Conservation (phyloP, 2,113 vertebrate genomes). For the Antechinus flavipes region DNA sequence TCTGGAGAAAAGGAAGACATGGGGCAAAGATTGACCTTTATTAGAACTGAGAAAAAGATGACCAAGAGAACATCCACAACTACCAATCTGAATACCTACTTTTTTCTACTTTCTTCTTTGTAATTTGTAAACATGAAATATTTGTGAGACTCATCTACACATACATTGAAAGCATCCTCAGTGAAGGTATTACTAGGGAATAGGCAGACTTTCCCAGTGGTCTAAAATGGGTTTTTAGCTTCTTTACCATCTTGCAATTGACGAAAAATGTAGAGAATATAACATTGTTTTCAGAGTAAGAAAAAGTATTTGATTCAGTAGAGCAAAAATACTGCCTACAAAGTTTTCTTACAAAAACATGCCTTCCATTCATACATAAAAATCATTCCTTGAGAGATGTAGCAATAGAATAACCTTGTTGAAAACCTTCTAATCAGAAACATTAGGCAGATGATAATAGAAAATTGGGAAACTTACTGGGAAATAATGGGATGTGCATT, state of each 20-base stretch:
- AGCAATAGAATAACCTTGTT: neutral
- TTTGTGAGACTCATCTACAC: neutral
- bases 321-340: neutral
- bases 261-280: neutral
- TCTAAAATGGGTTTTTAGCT: no score
- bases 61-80: neutral
- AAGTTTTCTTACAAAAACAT: neutral
- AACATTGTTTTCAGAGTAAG: neutral
- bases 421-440: neutral
- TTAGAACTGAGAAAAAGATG: neutral
- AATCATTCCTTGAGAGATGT: neutral
- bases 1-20: neutral
- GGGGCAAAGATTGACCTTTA: neutral
- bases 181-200: no score
- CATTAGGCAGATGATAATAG: neutral
- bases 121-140: neutral
- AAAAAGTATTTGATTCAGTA: neutral
- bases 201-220: no score
- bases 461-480: neutral
- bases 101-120: neutral
- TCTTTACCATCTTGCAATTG: neutral
- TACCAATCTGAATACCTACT: neutral
- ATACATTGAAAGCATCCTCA: neutral
- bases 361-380: neutral
- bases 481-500: neutral